Percentiles rank a stretch among this genome's conserved stretches.
Evolutionary conservation across 1,140 invertebrate genomes (phyloP).

Genomic region (Cherax destructor): DNA sequence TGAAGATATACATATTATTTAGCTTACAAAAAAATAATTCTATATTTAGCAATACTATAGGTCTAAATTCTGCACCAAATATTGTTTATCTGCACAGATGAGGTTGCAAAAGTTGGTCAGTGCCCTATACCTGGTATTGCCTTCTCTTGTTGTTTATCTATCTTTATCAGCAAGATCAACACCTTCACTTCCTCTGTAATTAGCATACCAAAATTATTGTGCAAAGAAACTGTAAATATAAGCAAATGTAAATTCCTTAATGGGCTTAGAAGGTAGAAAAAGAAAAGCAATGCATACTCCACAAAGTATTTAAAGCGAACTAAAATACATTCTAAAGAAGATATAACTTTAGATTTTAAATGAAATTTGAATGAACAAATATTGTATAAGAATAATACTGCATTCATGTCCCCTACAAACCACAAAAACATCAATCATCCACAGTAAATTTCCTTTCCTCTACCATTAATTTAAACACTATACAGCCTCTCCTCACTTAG

Average conservation of each 20-base stretch:
- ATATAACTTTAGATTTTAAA: no score
- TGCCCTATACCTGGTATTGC: conserved; percentile 35
- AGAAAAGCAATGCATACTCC: not conserved
- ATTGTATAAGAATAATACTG: no score
- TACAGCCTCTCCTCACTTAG: no score
- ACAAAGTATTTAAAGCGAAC: not conserved
- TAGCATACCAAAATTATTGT: not conserved
- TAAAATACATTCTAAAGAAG: no score
- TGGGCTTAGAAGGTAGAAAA: not conserved
- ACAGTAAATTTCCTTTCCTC: no score
- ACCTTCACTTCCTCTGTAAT: conserved; percentile 46
- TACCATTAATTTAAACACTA: no score
- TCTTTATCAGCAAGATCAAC: conserved; percentile 36
- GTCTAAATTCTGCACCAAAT: not conserved
- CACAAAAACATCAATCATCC: no score
- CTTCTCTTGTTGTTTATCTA: conserved; percentile 29
- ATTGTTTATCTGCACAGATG: conserved; percentile 8
- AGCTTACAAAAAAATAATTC: not conserved
- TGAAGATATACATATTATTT: not conserved
- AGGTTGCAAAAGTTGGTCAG: conserved; percentile 16
- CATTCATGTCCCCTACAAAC: no score
- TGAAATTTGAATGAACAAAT: no score
- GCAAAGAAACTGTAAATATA: not conserved
- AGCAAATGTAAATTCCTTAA: not conserved
- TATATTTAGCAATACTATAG: not conserved